Percentiles rank a stretch among this genome's conserved stretches.
phyloP scores from a whole-genome alignment of 1,140 invertebrate species.

The Orchesella cincta region DNA sequence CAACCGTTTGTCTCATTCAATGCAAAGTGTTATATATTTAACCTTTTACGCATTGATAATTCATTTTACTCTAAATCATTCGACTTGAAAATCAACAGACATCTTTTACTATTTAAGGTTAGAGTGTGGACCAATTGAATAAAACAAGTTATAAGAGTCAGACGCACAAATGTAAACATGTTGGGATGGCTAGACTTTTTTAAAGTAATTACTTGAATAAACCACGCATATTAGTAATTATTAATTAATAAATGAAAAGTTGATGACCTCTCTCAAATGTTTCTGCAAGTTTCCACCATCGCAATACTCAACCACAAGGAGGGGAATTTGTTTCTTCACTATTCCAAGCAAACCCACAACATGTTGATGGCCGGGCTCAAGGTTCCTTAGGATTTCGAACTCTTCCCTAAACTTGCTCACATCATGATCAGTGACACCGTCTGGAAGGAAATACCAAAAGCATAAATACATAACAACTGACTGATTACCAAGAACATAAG shows the following conservation, averaged over 20 bases:
- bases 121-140: too few species aligned
- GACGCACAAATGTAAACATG: too few species aligned
- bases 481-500: not conserved
- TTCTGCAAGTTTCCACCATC: conserved; percentile 71
- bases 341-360: conserved; percentile 74
- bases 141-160: too few species aligned
- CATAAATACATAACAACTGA: not conserved
- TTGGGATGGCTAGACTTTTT: too few species aligned
- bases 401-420: conserved; percentile 66
- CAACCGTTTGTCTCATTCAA: too few species aligned
- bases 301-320: conserved; percentile 76
- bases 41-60: too few species aligned
- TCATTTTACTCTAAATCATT: too few species aligned
- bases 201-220: too few species aligned
- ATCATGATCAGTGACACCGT: conserved; percentile 25
- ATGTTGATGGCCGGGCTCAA: conserved; percentile 71
- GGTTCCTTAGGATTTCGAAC: conserved; percentile 74
- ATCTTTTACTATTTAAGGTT: too few species aligned
- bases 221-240: not conserved
- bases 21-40: too few species aligned
- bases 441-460: conserved; percentile 30
- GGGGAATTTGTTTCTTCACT: conserved; percentile 51
- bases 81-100: too few species aligned
- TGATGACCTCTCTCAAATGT: conserved; percentile 63
- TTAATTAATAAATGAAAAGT: not conserved